Evolutionary conservation across 2,888 invertebrate genomes (phyloP), one percentile per base, ranked within the genome.

Genomic region (Cactoblastis cactorum): DNA sequence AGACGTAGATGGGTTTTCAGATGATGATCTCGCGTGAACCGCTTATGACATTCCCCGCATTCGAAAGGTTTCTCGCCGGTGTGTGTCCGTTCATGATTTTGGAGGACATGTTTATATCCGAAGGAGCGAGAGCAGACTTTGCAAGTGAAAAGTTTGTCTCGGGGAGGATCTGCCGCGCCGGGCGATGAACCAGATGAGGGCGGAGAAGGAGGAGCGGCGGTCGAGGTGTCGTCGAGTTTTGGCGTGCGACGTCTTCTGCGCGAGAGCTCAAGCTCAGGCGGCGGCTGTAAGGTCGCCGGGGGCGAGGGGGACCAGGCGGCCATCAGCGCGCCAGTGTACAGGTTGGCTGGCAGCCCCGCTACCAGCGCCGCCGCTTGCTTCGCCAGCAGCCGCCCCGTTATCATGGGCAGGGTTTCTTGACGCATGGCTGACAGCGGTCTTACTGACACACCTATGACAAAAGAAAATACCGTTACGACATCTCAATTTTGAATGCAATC

Each of bases 11-110:
- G 97, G 0, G 97, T 97, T 84, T 97, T 97, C 49, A 97, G 90
- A 70, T 97, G 97, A 71, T 97, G 97, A 75, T 97, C 97, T 46
- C 97, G 92, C 1, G 97, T 97, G 81, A 97, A 97, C 58, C 96
- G 92, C 80, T 97, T 97, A 76, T 96, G 95, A 74, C 97, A 97
- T 79, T 96, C 95, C 24, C 94, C 94, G 71, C 97, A 97, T 75
- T 96, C 95, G 85, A 97, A 97, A 0, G 97, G 97, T 70, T 97
- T 97, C 75, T 97, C 97, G 0, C 97, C 97, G 0, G 97, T 97
- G 78, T 97, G 97, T 0, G 97, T 98, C 63, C 97, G 93, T 71
- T 97, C 97, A 82, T 97, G 97, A 76, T 97, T 97, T 82, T 97
- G 97, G 46, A 97, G 90, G 15, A 97, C 97, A 82, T 97, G 97